Conservation (phyloP, 1,140 invertebrate species). For the Drosophila grimshawi region DNA sequence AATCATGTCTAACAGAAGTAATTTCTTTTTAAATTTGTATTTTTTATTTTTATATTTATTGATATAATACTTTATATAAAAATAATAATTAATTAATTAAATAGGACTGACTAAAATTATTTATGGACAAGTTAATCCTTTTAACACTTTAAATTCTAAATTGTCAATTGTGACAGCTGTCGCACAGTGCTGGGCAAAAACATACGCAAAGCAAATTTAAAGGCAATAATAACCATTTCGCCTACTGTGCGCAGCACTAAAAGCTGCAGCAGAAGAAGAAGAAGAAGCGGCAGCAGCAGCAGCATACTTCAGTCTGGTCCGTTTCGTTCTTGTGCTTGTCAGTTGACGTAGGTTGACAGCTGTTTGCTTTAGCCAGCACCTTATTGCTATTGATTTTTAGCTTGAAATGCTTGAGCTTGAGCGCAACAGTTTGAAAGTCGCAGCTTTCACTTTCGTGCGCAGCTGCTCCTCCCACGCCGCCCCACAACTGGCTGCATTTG, state of each 20-base stretch:
- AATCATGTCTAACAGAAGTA: no score
- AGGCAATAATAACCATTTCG: not conserved
- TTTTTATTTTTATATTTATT: no score
- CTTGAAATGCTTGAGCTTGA: conserved; percentile 39
- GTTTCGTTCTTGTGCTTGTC: not conserved
- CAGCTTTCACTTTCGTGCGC: conserved; percentile 79
- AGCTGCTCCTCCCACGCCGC: not conserved
- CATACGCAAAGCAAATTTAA: not conserved
- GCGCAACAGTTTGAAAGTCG: conserved; percentile 80
- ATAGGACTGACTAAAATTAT: no score
- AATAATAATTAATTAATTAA: no score
- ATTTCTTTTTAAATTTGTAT: no score
- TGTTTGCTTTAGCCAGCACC: conserved; percentile 68
- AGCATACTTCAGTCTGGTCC: conserved; percentile 11
- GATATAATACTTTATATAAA: no score
- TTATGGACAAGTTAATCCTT: not conserved
- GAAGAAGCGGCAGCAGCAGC: not conserved
- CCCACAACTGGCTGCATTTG: conserved; percentile 50
- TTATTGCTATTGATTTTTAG: conserved; percentile 71
- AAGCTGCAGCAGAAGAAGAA: conserved; percentile 30
- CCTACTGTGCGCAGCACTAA: conserved; percentile 1
- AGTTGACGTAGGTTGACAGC: conserved; percentile 80
- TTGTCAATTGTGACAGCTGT: conserved; percentile 48
- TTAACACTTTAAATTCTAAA: conserved; percentile 54
- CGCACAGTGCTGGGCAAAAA: conserved; percentile 36